Evolutionary conservation across 2,113 vertebrate genomes (phyloP).

Genomic region (Calidris pugnax): DNA sequence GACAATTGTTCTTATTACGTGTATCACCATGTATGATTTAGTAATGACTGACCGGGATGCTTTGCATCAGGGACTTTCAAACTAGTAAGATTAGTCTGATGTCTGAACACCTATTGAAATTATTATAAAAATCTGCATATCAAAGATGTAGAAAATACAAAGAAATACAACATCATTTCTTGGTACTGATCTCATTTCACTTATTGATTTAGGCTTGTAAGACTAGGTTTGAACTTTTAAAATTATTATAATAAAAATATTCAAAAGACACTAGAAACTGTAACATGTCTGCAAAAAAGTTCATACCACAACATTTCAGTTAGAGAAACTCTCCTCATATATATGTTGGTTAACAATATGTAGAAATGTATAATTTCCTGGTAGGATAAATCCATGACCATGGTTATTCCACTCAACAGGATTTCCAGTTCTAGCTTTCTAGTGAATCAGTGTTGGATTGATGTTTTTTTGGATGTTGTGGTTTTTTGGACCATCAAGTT

Average conservation of each 20-base stretch:
- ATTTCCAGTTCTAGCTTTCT: neutral
- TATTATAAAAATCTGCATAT: neutral
- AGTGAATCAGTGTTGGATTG: neutral
- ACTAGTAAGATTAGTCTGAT: neutral
- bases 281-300: neutral
- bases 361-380: neutral
- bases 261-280: conserved; percentile 2
- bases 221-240: neutral
- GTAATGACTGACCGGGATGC: neutral
- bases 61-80: neutral
- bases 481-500: neutral
- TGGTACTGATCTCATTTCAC: neutral
- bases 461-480: neutral
- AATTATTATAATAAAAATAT: conserved; percentile 22
- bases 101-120: neutral
- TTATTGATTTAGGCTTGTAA: neutral
- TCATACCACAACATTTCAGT: neutral
- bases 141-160: neutral
- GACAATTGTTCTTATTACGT: neutral
- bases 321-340: neutral
- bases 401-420: neutral
- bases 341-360: neutral
- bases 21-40: neutral
- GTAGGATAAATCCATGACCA: neutral
- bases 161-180: neutral